Base-by-base conservation (phyloP, 2,888 invertebrate species). In the Eupithecia dodoneata region DNA sequence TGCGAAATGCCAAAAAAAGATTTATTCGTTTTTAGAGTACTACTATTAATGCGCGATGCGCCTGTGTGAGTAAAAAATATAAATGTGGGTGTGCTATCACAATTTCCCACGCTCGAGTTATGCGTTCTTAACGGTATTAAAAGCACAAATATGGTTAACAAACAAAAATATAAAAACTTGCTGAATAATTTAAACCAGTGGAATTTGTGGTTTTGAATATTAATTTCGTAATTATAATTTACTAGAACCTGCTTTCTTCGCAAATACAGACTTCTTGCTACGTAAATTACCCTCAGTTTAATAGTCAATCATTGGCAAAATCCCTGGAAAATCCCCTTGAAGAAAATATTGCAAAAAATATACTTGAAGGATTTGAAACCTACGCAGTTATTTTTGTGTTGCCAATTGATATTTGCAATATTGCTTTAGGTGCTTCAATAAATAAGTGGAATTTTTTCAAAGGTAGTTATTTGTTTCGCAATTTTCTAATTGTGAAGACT, bases 231-330 rank as follows among this genome's bases (percentile, higher is more conserved):
- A 63, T 63, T 9, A 66, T 42, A 15, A 66, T 66, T 15, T 13
- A 18, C 15, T 47, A 45, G 12, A 65, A 71, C 73, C 73, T 55
- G 44, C 42, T 73, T 78, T 73, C 66, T 18, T 4, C 12, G 5
- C 81, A 88, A 79, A 91, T 90, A 42, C 49, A 13, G 85, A 87
- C 87, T 86, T 86, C 83, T 86, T 87, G 86, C 86, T 84, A 86
- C 88, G 86, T 88, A 91, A 92, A 92, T 93, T 92, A 89, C 89
- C 84, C 86, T 85, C 88, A 85, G 90, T 90, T 92, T 89, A 85
- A 88, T 88, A 90, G 89, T 86, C 89, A 88, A 92, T 94, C 92
- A 94, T 92, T 93, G 90, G 88, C 82, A 86, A 90, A 93, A 93
- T 94, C 91, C 90, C 87, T 83, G 84, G 83, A 81, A 91, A 93